Evolutionary conservation across 1,140 invertebrate genomes (phyloP), one percentile per base, ranked within the genome.

Genomic region (Dufourea novaeangliae): DNA sequence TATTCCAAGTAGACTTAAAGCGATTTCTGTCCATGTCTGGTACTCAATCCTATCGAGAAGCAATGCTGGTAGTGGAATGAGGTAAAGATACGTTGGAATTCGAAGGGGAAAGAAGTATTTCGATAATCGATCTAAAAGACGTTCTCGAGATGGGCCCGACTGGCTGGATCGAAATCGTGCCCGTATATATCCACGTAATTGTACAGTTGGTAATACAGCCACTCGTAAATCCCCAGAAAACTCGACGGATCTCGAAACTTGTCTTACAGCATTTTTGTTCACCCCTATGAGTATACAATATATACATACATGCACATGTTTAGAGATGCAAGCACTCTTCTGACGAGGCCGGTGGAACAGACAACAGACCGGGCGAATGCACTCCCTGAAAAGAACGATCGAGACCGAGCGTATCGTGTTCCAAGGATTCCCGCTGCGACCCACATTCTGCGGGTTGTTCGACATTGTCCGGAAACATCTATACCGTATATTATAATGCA

Each of bases 131-230:
- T 11, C 32, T 37, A 37, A 5, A n/a, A 4, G 11, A 11, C 22
- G 34, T 66, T 50, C 14, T 32, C 11, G 27, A 66, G 22, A 46
- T 7, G 25, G n/a, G 44, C 61, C 17, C 34, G 6, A 17, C n/a
- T n/a, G 20, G 17, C 46, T 8, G 32, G 17, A 52, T 39, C 20
- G 20, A 57, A 29, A 64, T 66, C 11, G n/a, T 5, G 34, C 81
- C 81, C 79, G 73, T 81, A 84, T 84, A 84, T 84, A 54, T 32
- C 70, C 61, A 39, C 66, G 69, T 71, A n/a, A 46, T 72, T 10
- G 25, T 50, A 11, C 6, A 61, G 29, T 59, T 27, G 59, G 27
- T n/a, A 44, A 67, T 79, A 74, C 67, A 69, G 76, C 61, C 56
- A 62, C 75, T 83, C 25, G 6, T 37, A 22, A 39, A 34, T 71